Evolutionary conservation across 1,140 invertebrate species (phyloP), one percentile per base, ranked within the genome.

Genomic region (Euura lappo): DNA sequence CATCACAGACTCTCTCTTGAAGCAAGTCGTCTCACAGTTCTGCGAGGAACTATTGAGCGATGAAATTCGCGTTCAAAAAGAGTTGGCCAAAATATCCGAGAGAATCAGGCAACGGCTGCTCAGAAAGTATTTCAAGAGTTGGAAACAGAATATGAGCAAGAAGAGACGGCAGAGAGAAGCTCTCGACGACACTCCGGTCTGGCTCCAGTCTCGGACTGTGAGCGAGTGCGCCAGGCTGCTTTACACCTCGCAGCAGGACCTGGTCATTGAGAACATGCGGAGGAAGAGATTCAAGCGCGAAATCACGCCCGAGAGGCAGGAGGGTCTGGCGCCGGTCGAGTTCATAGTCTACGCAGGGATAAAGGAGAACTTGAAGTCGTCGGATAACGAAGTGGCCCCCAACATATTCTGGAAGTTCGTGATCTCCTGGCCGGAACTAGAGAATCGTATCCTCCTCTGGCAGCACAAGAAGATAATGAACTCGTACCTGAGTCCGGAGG

Each of bases 361-460:
- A n/a, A 85, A 82, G 65, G 80, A 87, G 65, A 84, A 84, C 66
- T 69, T 78, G 8, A 82, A 79, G 67, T 75, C 71, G 3, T 70
- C 77, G 2, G 77, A 84, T 0, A 78, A 74, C 0, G 75, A 81
- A 69, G 64, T 70, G 10, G 43, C 65, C 42, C 73, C 80, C 73
- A 88, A 89, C 75, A 84, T 90, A 68, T 94, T 90, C 80, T 94
- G 92, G 92, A 94, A 94, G 85, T 76, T 93, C 43, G 82, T 90
- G n/a, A 78, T 93, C 13, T 90, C 91, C 0, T 87, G 91, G 71
- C 90, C 92, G 11, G 81, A 87, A 71, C 72, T 85, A 11, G 73
- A 77, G 4, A 79, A 81, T 11, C 76, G 76, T 46, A 64, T 79
- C 3, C 51, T 81, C 3, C 68, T 83, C 0, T 84, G 83, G 84